phyloP scores from a whole-genome alignment of 2,113 vertebrate species.

The Vidua chalybeata region DNA sequence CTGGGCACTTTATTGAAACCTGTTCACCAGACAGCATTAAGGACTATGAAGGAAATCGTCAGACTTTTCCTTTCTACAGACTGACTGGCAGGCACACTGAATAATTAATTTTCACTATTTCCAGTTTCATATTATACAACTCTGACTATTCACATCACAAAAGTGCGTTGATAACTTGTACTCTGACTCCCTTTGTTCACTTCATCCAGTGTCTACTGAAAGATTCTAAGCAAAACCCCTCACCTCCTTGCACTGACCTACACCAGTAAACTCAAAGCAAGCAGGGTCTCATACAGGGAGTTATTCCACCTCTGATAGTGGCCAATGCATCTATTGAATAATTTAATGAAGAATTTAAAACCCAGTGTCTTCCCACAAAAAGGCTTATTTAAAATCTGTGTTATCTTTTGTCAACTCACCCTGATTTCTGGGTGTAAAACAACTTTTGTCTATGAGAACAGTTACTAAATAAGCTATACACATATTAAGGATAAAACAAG shows the following conservation, averaged over 20 bases:
- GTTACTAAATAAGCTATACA: background rate
- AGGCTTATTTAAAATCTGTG: constrained; percentile 47
- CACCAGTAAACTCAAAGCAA: background rate
- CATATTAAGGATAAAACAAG: background rate
- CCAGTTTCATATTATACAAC: background rate
- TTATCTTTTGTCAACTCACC: constrained; percentile 4
- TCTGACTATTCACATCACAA: background rate
- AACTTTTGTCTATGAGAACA: background rate
- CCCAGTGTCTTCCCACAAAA: constrained; percentile 46
- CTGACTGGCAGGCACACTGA: background rate
- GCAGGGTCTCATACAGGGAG: constrained; percentile 14
- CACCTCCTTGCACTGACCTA: background rate
- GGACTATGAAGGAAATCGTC: background rate
- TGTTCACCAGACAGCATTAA: constrained; percentile 8
- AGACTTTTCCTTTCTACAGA: background rate
- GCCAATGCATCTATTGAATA: constrained; percentile 48
- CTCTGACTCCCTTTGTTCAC: constrained; percentile 23
- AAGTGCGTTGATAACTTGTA: background rate
- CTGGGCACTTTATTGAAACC: constrained; percentile 53
- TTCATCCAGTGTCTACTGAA: background rate
- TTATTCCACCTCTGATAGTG: constrained; percentile 20
- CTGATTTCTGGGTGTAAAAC: background rate
- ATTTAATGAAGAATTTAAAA: constrained; percentile 69
- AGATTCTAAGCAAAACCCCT: background rate
- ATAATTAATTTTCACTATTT: constrained; percentile 50